These are phyloP conservation scores for Brachionus sp. DNA, from an alignment of 1,140 invertebrate species.

Conservation along the genomic window DNA sequence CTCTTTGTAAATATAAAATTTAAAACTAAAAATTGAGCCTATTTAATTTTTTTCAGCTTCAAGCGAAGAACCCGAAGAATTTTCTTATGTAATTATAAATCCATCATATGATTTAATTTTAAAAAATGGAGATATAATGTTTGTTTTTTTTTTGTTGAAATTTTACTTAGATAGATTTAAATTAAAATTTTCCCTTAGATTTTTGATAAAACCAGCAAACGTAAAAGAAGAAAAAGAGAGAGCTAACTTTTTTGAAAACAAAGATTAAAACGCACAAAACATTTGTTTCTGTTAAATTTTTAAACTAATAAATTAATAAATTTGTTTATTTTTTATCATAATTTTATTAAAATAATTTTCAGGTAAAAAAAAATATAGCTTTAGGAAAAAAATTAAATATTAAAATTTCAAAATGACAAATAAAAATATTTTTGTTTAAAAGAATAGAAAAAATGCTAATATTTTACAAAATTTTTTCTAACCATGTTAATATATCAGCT, in stretches of 20 bases:
- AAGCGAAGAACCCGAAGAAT: slow-evolving; percentile 37
- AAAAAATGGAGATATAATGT: slow-evolving; percentile 92
- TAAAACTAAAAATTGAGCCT: background rate
- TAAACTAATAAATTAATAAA: too few relatives aligned
- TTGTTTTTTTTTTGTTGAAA: slow-evolving; percentile 59
- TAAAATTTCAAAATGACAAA: too few relatives aligned
- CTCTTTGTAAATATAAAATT: background rate
- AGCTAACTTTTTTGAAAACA: background rate
- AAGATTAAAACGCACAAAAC: background rate
- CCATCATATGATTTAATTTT: slow-evolving; percentile 92
- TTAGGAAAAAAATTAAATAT: too few relatives aligned
- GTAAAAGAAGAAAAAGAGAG: background rate
- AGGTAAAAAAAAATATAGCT: too few relatives aligned
- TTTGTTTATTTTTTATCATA: background rate
- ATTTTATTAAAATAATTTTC: too few relatives aligned
- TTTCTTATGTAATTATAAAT: slow-evolving; percentile 97
- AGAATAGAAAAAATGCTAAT: too few relatives aligned
- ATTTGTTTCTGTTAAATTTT: background rate
- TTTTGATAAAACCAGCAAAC: background rate
- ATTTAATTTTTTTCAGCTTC: background rate
- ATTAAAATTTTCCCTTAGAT: background rate
- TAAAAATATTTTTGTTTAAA: too few relatives aligned
- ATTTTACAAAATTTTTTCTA: too few relatives aligned
- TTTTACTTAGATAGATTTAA: background rate
- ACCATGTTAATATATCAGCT: too few relatives aligned